Percentiles rank a stretch among this genome's conserved stretches.
Evolutionary conservation across 2,888 invertebrate genomes (phyloP).

Genomic region (Athalia cordata): DNA sequence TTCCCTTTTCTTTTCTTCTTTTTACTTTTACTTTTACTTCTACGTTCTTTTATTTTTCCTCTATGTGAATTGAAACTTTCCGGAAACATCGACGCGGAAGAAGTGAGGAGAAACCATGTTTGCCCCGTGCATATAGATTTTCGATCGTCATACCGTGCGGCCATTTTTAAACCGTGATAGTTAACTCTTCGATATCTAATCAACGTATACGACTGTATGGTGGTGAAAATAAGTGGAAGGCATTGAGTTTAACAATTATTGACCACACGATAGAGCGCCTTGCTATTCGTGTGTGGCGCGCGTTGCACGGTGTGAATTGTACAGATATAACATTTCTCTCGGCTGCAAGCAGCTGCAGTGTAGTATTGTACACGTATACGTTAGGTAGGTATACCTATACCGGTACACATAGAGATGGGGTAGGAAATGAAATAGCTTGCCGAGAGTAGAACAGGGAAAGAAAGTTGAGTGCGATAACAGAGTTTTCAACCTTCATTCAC

Average conservation of each 20-base stretch:
- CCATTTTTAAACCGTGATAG: neutral
- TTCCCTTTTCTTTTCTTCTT: no score
- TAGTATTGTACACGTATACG: no score
- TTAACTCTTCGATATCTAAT: conserved; percentile 11
- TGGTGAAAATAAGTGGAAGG: neutral
- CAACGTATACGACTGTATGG: conserved; percentile 5
- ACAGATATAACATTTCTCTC: no score
- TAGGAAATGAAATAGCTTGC: conserved; percentile 18
- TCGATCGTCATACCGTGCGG: no score
- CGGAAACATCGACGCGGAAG: no score
- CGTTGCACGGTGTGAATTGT: no score
- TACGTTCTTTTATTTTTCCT: neutral
- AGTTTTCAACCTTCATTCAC: conserved; percentile 17
- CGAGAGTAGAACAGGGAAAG: neutral
- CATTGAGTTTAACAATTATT: conserved; percentile 1
- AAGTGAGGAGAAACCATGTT: no score
- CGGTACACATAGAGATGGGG: neutral
- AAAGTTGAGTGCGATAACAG: conserved; percentile 3
- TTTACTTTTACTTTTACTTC: neutral
- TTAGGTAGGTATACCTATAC: no score
- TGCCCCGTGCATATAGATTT: no score
- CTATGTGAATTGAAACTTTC: neutral
- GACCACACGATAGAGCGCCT: neutral
- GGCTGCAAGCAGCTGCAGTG: no score
- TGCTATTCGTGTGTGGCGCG: no score